These are phyloP conservation scores for Datnioides undecimradiatus DNA, from an alignment of 2,113 vertebrate genomes.

Conservation along the genomic window DNA sequence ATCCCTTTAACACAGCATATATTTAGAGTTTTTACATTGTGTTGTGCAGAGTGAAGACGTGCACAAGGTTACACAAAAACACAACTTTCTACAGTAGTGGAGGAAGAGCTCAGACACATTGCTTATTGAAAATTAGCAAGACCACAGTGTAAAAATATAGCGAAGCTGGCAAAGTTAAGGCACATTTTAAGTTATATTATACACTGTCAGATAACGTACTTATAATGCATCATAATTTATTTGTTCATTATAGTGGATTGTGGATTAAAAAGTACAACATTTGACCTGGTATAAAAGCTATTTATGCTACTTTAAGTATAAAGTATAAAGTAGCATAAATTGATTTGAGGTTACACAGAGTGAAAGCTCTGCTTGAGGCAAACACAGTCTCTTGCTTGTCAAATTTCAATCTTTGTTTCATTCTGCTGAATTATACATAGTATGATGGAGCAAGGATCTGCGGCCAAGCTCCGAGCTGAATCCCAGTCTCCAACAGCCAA, in stretches of 20 bases:
- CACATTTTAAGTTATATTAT: neutral
- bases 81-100: neutral
- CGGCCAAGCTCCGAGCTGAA: constrained; percentile 40
- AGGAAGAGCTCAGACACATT: neutral
- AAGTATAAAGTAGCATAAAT: neutral
- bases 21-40: constrained; percentile 7
- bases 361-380: constrained; percentile 49
- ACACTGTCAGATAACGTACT: neutral
- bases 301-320: no score
- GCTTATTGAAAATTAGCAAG: neutral
- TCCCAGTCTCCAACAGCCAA: constrained; percentile 20
- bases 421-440: constrained; percentile 27
- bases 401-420: constrained; percentile 38
- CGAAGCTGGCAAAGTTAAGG: neutral
- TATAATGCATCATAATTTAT: no score
- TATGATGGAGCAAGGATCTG: constrained; percentile 40
- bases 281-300: no score
- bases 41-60: neutral
- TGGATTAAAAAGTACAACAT: neutral
- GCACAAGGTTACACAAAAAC: neutral
- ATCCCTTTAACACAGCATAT: neutral
- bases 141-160: neutral
- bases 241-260: no score
- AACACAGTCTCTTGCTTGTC: constrained; percentile 32
- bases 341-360: constrained; percentile 26